These are phyloP conservation scores for Thamnophis elegans DNA, from an alignment of 2,797 vertebrate genomes.

Conservation along the genomic window DNA sequence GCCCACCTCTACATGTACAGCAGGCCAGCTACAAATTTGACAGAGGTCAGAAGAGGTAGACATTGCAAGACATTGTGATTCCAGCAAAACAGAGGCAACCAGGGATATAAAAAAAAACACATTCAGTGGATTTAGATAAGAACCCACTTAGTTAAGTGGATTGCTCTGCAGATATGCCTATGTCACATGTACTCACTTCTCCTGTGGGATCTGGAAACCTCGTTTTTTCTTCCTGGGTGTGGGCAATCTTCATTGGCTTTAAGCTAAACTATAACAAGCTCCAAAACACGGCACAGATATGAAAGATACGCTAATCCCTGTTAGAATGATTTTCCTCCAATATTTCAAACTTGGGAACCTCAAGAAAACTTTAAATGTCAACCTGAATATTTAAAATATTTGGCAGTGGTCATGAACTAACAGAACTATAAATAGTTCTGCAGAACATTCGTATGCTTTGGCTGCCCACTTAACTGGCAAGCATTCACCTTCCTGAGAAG, in stretches of 20 bases:
- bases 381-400: slow-evolving; percentile 33
- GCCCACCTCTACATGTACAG: not conserved
- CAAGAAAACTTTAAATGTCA: slow-evolving; percentile 15
- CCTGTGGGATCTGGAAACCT: not conserved
- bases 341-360: not conserved
- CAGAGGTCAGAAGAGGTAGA: not conserved
- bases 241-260: not conserved
- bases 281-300: not conserved
- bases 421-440: slow-evolving; percentile 25
- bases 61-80: not conserved
- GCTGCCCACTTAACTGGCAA: slow-evolving; percentile 15
- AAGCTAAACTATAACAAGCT: not conserved
- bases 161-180: not conserved
- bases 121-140: not conserved
- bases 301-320: slow-evolving; percentile 29
- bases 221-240: not conserved
- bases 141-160: not conserved
- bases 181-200: not conserved
- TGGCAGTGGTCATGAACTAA: slow-evolving; percentile 29
- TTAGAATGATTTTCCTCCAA: not conserved
- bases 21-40: not conserved
- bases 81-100: not conserved
- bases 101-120: not conserved
- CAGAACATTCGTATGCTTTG: slow-evolving; percentile 23
- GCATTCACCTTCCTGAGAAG: slow-evolving; percentile 14